A percentile compares a stretch with the other conserved stretches of the same genome.
These are phyloP conservation scores for Schizaphis graminum DNA, from an alignment of 2,888 invertebrate species.

Conservation along the genomic window DNA sequence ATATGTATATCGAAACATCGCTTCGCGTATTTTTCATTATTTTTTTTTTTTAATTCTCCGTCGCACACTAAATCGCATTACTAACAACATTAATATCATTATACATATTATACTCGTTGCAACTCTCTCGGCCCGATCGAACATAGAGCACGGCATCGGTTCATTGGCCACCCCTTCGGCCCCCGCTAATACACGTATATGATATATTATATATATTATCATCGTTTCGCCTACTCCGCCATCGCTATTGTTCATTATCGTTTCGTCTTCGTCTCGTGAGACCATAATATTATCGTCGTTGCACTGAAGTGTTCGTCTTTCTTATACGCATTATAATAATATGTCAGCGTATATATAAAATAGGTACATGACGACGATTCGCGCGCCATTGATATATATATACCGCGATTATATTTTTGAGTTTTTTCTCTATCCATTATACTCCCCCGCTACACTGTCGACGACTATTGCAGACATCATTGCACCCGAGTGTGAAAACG, in stretches of 20 bases:
- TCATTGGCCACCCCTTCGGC: slow-evolving; percentile 31
- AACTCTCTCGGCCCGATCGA: background rate
- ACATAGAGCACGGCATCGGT: slow-evolving; percentile 41
- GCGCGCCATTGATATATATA: background rate
- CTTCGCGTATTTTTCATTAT: background rate
- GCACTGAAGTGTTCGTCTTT: background rate
- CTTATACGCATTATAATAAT: background rate
- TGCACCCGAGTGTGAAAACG: slow-evolving; percentile 13
- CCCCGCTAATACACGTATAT: background rate
- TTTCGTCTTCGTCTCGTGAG: background rate
- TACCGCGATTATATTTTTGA: background rate
- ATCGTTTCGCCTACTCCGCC: slow-evolving; percentile 8
- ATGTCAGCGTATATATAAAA: background rate
- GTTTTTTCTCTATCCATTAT: slow-evolving; percentile 16
- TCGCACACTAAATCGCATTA: background rate
- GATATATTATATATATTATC: background rate
- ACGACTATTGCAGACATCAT: background rate
- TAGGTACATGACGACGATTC: background rate
- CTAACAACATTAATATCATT: background rate
- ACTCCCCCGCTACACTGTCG: background rate
- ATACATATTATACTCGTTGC: background rate
- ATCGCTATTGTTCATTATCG: background rate
- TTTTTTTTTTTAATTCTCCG: slow-evolving; percentile 10
- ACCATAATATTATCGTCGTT: background rate
- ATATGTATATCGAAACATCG: background rate